Evolutionary conservation across 2,113 vertebrate species (phyloP), one percentile per base, ranked within the genome.

Genomic region (Gambusia holbrooki): DNA sequence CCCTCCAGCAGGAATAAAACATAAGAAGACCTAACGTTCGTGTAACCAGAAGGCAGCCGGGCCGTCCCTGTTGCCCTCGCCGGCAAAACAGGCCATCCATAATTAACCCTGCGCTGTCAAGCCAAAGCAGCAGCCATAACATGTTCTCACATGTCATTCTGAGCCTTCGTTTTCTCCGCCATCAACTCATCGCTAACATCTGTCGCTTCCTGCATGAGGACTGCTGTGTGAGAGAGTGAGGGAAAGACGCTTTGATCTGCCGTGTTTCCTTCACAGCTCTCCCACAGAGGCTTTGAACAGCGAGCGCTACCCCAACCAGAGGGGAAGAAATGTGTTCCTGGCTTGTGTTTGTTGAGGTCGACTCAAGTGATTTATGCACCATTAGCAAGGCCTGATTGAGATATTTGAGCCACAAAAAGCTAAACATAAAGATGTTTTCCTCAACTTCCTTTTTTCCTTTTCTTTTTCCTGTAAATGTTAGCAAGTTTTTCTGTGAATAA

Each of bases 1-100:
- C 89, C n/a, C n/a, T n/a, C n/a, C n/a, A n/a, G n/a, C n/a, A 81
- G 79, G 74, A 89, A 91, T 90, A 91, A 92, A 90, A 88, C 87
- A 92, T 78, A 85, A 88, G 85, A 87, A 35, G 64, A 28, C 63
- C 76, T 79, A 77, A 83, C 80, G 82, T 78, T 29, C 65, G 75
- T 51, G 64, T 71, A 78, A 88, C 88, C 86, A 86, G 83, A 63
- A 87, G 88, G 86, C 86, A 82, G 79, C 77, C 4, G 42, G 66
- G 79, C 78, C 75, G 71, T 88, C 82, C 76, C 73, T 83, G 69
- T 30, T 77, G 82, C 42, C 71, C 71, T 75, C 17, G 30, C 83
- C 79, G 82, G 77, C 84, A 78, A 82, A 86, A 75, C 64, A 83
- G 91, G 86, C 81, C 88, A 91, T 90, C 73, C 90, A 92, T 93